Base-by-base conservation (phyloP, 2,888 invertebrate species). In the Parascotia fuliginaria region DNA sequence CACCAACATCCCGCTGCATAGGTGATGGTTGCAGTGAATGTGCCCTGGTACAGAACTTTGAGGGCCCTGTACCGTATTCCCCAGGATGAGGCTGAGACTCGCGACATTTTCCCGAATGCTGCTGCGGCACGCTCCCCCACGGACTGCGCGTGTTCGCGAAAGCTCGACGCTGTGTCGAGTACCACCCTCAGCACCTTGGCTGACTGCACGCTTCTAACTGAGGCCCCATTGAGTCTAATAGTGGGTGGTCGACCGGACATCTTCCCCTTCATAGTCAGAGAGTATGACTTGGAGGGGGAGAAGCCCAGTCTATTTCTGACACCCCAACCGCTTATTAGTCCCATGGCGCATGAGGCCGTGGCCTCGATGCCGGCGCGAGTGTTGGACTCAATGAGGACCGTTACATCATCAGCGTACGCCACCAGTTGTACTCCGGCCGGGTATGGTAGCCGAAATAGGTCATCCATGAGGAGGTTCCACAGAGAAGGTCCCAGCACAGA, bases 371-470 rank as follows among this genome's bases (percentile, higher is more conserved):
- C 34, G 11, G 47, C 55, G 0, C 60, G 15, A 0, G 62, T 50
- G 0, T 46, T 9, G 0, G 63, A 48, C 55, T 55, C 65, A 1
- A 74, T 40, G 9, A 68, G 11, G 0, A 72, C 2, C 1, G 67
- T 64, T 0, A 69, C 57, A 14, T 73, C 69, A 9, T 73, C 67
- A 0, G 70, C 70, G 41, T 68, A 72, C 0, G 72, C 70, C 0
- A 67, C 36, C 27, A 61, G 0, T 0, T 27, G 24, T 0, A 56
- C 50, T 0, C 58, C 61, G 5, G n/a, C 33, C 0, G 66, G 66
- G 5, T 19, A 14, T 3, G 69, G 65, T 1, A 71, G 7, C 0
- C 50, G 29, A 6, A 73, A 50, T 24, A 72, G 32, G 43, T 74
- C 72, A 16, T 70, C 61, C 16, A 73, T 4, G 0, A 70, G 41